phyloP scores from a whole-genome alignment of 2,113 vertebrate species.

The Arothron firmamentum region DNA sequence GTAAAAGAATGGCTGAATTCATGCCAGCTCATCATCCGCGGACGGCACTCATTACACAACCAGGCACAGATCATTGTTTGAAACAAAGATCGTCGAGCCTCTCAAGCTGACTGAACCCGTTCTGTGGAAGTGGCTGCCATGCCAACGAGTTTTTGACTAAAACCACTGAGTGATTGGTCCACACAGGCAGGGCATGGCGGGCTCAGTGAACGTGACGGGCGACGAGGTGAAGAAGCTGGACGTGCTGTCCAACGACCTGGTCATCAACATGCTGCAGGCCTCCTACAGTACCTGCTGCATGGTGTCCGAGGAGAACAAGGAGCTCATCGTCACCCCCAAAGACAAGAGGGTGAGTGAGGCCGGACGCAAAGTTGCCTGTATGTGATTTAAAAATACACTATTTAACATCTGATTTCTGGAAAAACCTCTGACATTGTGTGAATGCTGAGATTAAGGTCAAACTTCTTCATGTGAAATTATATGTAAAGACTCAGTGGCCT shows the following conservation, averaged over 20 bases:
- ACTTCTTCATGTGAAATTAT: no score
- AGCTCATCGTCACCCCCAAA: slow-evolving; percentile 79
- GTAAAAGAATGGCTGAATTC: not conserved
- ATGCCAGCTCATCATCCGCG: not conserved
- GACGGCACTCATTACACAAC: slow-evolving; percentile 13
- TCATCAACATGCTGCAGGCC: slow-evolving; percentile 93
- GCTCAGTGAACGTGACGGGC: slow-evolving; percentile 89
- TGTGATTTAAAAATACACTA: no score
- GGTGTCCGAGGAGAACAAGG: slow-evolving; percentile 90
- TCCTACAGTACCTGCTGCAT: slow-evolving; percentile 89
- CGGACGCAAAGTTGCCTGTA: not conserved
- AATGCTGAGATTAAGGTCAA: no score
- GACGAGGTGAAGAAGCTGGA: slow-evolving; percentile 97
- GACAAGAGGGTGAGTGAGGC: slow-evolving; percentile 80
- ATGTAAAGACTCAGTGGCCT: no score
- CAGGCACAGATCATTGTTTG: slow-evolving; percentile 4
- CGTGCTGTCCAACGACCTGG: slow-evolving; percentile 86
- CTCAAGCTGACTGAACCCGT: not conserved
- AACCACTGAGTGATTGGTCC: slow-evolving; percentile 5
- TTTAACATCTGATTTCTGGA: no score
- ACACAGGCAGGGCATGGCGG: slow-evolving; percentile 86
- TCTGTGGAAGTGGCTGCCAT: not conserved
- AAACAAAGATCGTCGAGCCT: not conserved
- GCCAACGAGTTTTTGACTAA: not conserved
- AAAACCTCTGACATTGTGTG: no score